phyloP scores from a whole-genome alignment of 1,140 invertebrate species.

The Bombus ignitus region DNA sequence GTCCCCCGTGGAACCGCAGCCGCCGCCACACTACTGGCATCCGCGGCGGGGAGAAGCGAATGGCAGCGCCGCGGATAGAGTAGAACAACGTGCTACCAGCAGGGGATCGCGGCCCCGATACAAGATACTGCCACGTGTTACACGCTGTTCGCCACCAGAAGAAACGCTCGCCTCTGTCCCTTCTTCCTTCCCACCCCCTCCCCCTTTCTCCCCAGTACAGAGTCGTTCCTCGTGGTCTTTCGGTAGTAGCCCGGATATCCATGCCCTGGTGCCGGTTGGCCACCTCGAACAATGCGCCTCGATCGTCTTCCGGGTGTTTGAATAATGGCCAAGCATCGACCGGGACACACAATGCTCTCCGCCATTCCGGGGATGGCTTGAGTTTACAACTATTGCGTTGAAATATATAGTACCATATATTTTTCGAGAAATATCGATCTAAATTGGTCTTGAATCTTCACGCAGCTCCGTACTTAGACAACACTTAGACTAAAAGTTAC shows the following conservation, averaged over 20 bases:
- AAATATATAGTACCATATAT: too few relatives aligned
- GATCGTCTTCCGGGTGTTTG: slow-evolving; percentile 43
- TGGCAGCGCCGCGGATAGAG: slow-evolving; percentile 70
- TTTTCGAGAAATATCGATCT: too few relatives aligned
- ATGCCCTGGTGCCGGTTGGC: slow-evolving; percentile 14
- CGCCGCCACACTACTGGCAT: slow-evolving; percentile 50
- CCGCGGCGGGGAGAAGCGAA: slow-evolving; percentile 54
- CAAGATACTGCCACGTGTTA: slow-evolving; percentile 83
- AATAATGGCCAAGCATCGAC: slow-evolving; percentile 17
- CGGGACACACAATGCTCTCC: background rate
- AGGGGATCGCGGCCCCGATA: slow-evolving; percentile 78
- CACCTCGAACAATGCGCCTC: slow-evolving; percentile 41
- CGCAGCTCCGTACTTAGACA: too few relatives aligned
- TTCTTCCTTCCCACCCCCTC: background rate
- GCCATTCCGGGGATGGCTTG: background rate
- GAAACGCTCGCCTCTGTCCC: slow-evolving; percentile 69
- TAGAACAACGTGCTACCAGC: slow-evolving; percentile 78
- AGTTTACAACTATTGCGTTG: too few relatives aligned
- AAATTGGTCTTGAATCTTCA: too few relatives aligned
- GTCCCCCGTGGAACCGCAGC: slow-evolving; percentile 44
- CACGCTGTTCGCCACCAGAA: slow-evolving; percentile 82
- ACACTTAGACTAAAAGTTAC: too few relatives aligned
- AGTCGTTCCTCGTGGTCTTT: slow-evolving; percentile 13
- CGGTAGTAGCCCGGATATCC: slow-evolving; percentile 52
- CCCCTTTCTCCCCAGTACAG: background rate